A percentile compares a stretch with the other conserved stretches of the same genome.
Conservation (phyloP, 2,888 invertebrate genomes). For the Ischnus inquisitorius region DNA sequence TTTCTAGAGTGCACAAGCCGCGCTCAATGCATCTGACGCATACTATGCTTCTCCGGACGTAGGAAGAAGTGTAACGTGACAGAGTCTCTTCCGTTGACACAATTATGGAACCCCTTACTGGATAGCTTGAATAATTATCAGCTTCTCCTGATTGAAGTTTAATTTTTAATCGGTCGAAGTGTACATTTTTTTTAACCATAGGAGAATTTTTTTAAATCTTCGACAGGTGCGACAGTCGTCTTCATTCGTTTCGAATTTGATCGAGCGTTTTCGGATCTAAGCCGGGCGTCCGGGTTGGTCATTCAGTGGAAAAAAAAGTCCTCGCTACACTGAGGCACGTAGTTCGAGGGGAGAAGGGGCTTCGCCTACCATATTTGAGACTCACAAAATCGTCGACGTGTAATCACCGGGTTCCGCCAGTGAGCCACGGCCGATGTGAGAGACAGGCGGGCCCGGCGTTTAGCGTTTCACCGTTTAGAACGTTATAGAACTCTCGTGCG, state of each 20-base stretch:
- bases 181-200: no score
- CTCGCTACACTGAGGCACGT: slow-evolving; percentile 58
- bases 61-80: slow-evolving; percentile 1
- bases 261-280: slow-evolving; percentile 76
- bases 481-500: slow-evolving; percentile 57
- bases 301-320: slow-evolving; percentile 70
- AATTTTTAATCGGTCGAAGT: no score
- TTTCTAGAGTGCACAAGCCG: slow-evolving; percentile 9
- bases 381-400: slow-evolving; percentile 44
- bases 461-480: slow-evolving; percentile 77
- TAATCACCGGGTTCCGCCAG: slow-evolving; percentile 73
- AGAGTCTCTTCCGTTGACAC: not conserved
- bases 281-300: slow-evolving; percentile 66
- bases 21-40: slow-evolving; percentile 11
- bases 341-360: slow-evolving; percentile 13
- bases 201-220: not conserved
- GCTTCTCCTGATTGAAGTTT: no score
- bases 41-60: not conserved
- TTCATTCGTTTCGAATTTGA: slow-evolving; percentile 72
- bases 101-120: no score
- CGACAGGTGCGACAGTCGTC: slow-evolving; percentile 10
- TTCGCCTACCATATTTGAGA: slow-evolving; percentile 37
- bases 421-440: slow-evolving; percentile 66
- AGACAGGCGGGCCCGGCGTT: slow-evolving; percentile 73
- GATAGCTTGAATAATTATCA: no score